Conservation (phyloP, 2,113 vertebrate genomes). For the Sterna hirundo region DNA sequence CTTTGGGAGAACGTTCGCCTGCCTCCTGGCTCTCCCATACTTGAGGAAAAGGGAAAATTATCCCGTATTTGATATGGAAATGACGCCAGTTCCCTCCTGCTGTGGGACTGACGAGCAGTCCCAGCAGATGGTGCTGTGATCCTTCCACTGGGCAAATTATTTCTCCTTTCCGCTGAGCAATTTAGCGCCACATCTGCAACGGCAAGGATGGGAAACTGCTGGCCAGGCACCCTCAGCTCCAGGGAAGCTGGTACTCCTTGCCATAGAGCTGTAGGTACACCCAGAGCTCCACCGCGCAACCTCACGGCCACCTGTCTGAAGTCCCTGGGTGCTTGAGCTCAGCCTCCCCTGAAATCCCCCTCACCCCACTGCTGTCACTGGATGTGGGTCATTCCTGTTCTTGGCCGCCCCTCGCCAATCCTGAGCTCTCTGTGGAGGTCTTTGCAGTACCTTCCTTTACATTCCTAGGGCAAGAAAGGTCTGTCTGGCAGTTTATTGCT, state of each 20-base stretch:
- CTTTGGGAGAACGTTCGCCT: neutral
- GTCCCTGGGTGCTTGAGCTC: neutral
- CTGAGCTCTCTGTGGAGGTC: fast-evolving
- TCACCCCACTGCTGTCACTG: neutral
- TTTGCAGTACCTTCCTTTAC: neutral
- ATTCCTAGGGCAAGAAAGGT: neutral
- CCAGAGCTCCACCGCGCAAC: neutral
- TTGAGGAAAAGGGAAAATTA: neutral
- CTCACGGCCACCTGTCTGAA: neutral
- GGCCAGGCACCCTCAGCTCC: neutral
- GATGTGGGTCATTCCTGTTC: too few relatives aligned
- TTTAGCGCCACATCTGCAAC: neutral
- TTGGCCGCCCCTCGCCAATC: too few relatives aligned
- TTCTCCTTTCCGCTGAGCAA: neutral
- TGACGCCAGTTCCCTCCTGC: neutral
- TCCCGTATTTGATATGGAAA: neutral
- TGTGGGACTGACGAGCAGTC: fast-evolving
- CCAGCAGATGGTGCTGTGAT: conserved; percentile 53
- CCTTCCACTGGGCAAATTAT: neutral
- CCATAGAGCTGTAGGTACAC: neutral
- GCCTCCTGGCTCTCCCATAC: neutral
- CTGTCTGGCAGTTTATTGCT: neutral
- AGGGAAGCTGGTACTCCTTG: neutral
- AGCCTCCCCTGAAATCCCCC: neutral
- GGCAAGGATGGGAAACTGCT: neutral